phyloP scores from a whole-genome alignment of 2,888 invertebrate genomes.

The Tiliacea aurago region DNA sequence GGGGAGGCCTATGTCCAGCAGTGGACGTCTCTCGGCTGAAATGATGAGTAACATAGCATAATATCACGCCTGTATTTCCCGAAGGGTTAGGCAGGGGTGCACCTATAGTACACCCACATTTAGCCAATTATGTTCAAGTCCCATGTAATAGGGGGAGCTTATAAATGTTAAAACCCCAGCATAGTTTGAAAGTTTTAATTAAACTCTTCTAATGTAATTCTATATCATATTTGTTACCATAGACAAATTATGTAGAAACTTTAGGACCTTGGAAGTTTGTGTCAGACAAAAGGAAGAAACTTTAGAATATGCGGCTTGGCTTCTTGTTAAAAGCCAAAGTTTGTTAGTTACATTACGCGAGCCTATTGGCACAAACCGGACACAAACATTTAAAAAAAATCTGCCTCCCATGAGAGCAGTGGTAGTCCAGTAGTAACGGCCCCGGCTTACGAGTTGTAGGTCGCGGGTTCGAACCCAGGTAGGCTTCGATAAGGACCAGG shows the following conservation, averaged over 20 bases:
- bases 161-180: not conserved
- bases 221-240: slow-evolving; percentile 12
- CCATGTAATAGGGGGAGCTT: not conserved
- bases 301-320: slow-evolving; percentile 17
- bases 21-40: too few relatives aligned
- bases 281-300: slow-evolving; percentile 6
- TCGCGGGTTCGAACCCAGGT: too few relatives aligned
- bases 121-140: not conserved
- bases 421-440: too few relatives aligned
- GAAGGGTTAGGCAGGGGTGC: not conserved
- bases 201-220: slow-evolving; percentile 15
- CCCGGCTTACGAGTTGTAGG: too few relatives aligned
- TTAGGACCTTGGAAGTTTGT: not conserved
- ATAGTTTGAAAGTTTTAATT: slow-evolving; percentile 34
- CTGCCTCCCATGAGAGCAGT: too few relatives aligned
- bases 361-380: too few relatives aligned
- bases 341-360: not conserved
- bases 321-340: slow-evolving; percentile 29
- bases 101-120: not conserved
- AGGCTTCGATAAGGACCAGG: too few relatives aligned
- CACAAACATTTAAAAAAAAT: too few relatives aligned
- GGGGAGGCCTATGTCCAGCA: too few relatives aligned
- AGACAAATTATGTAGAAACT: slow-evolving; percentile 23
- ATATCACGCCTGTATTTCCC: too few relatives aligned
- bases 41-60: not conserved